Evolutionary conservation across 2,888 invertebrate species (phyloP).

Genomic region (Drosophila melanosoma): DNA sequence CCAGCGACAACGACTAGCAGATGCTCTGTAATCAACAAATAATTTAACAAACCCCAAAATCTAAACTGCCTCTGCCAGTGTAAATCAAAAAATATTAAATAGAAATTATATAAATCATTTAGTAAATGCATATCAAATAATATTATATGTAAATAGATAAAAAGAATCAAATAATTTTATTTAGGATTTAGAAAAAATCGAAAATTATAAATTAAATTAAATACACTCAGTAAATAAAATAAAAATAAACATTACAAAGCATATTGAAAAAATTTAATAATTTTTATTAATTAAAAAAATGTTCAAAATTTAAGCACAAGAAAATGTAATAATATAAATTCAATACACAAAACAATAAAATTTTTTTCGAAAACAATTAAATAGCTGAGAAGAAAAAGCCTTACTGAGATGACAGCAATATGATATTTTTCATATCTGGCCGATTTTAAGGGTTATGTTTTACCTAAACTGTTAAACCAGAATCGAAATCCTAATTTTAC

Average conservation of each 20-base stretch:
- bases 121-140: background rate
- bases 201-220: background rate
- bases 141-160: background rate
- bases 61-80: background rate
- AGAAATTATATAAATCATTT: background rate
- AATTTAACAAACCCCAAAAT: background rate
- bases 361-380: background rate
- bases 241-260: background rate
- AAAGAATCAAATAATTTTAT: background rate
- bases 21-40: constrained; percentile 2
- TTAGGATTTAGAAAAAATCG: background rate
- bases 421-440: background rate
- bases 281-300: background rate
- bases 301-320: background rate
- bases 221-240: background rate
- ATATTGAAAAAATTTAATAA: background rate
- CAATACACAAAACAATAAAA: background rate
- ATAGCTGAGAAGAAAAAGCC: background rate
- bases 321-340: background rate
- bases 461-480: background rate
- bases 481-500: background rate
- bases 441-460: background rate
- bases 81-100: background rate
- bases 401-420: background rate
- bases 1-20: background rate